Conservation (phyloP, 2,888 invertebrate genomes). For the Glyphotaelius pellucidus region DNA sequence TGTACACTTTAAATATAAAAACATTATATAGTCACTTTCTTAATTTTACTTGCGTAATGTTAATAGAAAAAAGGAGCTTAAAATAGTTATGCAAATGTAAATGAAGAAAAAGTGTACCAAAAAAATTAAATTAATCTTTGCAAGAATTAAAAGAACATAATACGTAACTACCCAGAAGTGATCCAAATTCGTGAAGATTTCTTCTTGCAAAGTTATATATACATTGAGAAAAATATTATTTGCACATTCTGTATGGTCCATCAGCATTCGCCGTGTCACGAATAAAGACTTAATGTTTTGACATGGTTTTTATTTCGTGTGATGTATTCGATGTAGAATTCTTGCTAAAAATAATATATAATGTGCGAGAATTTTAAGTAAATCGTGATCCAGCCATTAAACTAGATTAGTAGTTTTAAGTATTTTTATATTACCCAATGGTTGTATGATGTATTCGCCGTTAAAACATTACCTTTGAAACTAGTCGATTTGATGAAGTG, state of each 20-base stretch:
- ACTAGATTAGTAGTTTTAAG: not conserved
- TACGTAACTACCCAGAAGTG: no score
- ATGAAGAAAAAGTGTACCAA: not conserved
- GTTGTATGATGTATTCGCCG: not conserved
- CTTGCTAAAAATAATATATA: not conserved
- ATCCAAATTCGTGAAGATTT: no score
- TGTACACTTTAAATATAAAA: not conserved
- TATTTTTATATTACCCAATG: not conserved
- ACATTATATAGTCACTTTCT: not conserved
- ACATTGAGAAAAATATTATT: not conserved
- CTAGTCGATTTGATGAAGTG: not conserved
- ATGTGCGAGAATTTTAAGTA: not conserved
- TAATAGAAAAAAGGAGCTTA: not conserved
- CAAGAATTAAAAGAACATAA: no score
- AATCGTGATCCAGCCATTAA: not conserved
- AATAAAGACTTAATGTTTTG: not conserved
- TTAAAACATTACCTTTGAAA: not conserved
- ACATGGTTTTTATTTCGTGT: not conserved
- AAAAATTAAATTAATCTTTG: no score
- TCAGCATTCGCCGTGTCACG: not conserved
- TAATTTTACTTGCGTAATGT: not conserved
- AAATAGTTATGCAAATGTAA: not conserved
- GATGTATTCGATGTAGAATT: not conserved
- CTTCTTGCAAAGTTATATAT: not conserved
- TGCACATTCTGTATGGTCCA: not conserved